A percentile compares a stretch with the other conserved stretches of the same genome.
These are phyloP conservation scores for Calameuta idolon DNA, from an alignment of 2,888 invertebrate genomes.

Conservation along the genomic window DNA sequence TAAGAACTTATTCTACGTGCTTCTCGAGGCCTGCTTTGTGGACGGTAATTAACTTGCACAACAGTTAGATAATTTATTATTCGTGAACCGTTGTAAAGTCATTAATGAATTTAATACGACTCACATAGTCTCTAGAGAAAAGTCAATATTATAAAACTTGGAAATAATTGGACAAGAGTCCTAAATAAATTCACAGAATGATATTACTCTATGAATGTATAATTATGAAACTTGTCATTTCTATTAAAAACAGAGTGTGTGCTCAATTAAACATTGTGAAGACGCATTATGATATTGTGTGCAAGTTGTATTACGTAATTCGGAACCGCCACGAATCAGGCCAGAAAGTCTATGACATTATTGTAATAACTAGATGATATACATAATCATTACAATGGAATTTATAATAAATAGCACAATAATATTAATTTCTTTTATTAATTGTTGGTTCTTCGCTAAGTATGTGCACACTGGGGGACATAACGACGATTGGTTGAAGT, in stretches of 20 bases:
- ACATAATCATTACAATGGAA: conserved; percentile 35
- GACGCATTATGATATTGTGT: conserved; percentile 29
- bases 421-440: conserved; percentile 52
- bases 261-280: background rate
- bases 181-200: background rate
- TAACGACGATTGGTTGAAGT: conserved; percentile 26
- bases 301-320: conserved; percentile 37
- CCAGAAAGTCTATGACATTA: conserved; percentile 44
- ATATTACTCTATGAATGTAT: background rate
- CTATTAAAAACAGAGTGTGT: background rate
- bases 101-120: background rate
- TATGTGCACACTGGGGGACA: conserved; percentile 45
- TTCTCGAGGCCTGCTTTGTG: background rate
- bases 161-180: background rate
- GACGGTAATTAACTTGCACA: background rate
- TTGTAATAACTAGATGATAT: conserved; percentile 35
- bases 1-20: conserved; percentile 32
- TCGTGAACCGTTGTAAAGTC: background rate
- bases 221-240: background rate
- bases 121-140: background rate
- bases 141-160: conserved; percentile 24
- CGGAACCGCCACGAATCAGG: conserved; percentile 46
- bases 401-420: conserved; percentile 60
- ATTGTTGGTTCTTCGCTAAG: conserved; percentile 49
- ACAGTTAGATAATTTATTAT: background rate